Percentiles rank a stretch among this genome's conserved stretches.
Conservation (phyloP, 2,888 invertebrate species). For the Cephus pulcher region DNA sequence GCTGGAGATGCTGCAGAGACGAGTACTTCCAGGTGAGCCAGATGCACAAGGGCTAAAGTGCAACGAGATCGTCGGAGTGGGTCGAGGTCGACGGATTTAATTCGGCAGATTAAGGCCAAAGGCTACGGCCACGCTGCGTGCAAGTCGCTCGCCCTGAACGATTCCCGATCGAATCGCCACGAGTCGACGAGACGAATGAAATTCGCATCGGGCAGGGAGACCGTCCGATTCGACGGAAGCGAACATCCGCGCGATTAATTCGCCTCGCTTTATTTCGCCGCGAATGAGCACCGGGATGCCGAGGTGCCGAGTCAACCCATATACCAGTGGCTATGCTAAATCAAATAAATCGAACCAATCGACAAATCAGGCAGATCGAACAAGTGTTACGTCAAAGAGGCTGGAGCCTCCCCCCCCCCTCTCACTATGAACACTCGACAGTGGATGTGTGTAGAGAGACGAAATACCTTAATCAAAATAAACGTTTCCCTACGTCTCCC, state of each 20-base stretch:
- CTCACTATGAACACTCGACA: neutral
- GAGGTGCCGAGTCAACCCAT: too few species aligned
- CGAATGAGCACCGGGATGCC: too few species aligned
- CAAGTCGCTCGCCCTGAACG: slow-evolving; percentile 23
- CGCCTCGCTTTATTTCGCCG: slow-evolving; percentile 22
- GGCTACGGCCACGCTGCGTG: slow-evolving; percentile 28
- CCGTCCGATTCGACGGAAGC: slow-evolving; percentile 25
- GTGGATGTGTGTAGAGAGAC: too few species aligned
- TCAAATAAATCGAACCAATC: too few species aligned
- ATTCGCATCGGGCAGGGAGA: slow-evolving; percentile 19
- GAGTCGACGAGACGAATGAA: slow-evolving; percentile 18
- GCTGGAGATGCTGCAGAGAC: slow-evolving; percentile 33
- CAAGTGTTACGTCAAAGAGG: too few species aligned
- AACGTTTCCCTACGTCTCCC: too few species aligned
- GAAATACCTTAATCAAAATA: too few species aligned
- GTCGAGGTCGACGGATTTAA: slow-evolving; percentile 45
- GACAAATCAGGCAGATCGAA: too few species aligned
- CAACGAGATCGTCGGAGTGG: slow-evolving; percentile 13
- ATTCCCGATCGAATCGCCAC: slow-evolving; percentile 29
- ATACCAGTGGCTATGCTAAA: too few species aligned
- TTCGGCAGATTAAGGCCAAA: slow-evolving; percentile 48
- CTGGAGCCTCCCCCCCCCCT: neutral
- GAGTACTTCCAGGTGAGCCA: neutral
- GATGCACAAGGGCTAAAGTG: neutral
- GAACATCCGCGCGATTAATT: slow-evolving; percentile 29